Evolutionary conservation across 1,140 invertebrate species (phyloP).

Genomic region (Planococcus citri): DNA sequence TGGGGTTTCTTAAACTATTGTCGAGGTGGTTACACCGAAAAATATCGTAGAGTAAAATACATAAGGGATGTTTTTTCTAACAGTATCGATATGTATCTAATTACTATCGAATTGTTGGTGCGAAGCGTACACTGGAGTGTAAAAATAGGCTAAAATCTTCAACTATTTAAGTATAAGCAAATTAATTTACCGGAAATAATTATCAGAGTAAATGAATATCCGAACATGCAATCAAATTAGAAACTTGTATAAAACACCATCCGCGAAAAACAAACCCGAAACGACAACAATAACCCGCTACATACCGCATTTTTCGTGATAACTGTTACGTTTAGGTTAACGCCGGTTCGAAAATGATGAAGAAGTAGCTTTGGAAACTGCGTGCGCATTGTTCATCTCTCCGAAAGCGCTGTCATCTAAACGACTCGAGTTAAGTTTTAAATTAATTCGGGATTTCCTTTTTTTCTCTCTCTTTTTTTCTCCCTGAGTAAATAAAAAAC

Average conservation of each 20-base stretch:
- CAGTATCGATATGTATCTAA: no score
- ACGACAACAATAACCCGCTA: neutral
- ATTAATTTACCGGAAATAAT: neutral
- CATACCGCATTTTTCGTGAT: neutral
- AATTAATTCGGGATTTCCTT: neutral
- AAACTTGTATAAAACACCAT: neutral
- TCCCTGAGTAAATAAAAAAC: constrained; percentile 8
- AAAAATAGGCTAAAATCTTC: neutral
- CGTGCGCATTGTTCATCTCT: neutral
- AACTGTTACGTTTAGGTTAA: constrained; percentile 7
- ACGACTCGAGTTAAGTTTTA: neutral
- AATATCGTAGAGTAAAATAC: no score
- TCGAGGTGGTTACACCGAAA: no score
- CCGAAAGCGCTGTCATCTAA: neutral
- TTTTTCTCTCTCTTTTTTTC: no score
- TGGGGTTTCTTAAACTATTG: no score
- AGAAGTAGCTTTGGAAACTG: neutral
- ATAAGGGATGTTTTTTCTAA: no score
- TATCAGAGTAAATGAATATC: neutral
- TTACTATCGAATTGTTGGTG: no score
- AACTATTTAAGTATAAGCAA: neutral
- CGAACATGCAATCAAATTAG: neutral
- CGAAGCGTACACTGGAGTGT: no score
- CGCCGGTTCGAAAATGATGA: neutral
- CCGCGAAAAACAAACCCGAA: neutral